Evolutionary conservation across 1,140 invertebrate species (phyloP).

Genomic region (Solenopsis fugax): DNA sequence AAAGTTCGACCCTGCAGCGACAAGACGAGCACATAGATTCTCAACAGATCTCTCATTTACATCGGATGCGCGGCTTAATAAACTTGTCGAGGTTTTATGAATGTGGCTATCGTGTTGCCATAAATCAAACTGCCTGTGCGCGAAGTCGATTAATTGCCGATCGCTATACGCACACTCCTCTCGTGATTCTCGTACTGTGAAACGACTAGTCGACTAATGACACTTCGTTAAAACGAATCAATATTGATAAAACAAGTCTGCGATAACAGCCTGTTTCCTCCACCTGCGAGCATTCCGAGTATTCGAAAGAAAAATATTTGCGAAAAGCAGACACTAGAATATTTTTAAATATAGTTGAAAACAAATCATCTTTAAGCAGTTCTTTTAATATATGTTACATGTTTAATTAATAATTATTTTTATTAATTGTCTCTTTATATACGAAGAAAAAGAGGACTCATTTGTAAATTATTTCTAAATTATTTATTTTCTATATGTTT

Average conservation of each 20-base stretch:
- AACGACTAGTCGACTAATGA: constrained; percentile 6
- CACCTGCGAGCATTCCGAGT: not conserved
- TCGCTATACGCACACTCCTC: not conserved
- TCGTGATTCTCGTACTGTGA: not conserved
- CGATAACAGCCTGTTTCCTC: not conserved
- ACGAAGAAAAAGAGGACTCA: not conserved
- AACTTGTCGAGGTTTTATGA: constrained; percentile 44
- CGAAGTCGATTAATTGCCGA: constrained; percentile 66
- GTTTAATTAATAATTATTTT: not conserved
- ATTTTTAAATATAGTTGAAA: not conserved
- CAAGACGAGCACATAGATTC: not conserved
- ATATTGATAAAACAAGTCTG: not conserved
- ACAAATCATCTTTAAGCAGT: not conserved
- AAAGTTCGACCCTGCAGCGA: not conserved
- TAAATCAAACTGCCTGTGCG: constrained; percentile 32
- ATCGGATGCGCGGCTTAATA: constrained; percentile 5
- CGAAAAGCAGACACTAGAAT: not conserved
- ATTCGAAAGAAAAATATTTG: not conserved
- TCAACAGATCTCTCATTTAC: constrained; percentile 35
- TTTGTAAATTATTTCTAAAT: not conserved
- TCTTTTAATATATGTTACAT: not conserved
- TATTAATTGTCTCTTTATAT: not conserved
- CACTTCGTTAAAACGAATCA: not conserved
- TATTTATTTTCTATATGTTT: not conserved
- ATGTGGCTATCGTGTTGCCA: constrained; percentile 12